Percentiles rank a stretch among this genome's conserved stretches.
phyloP scores from a whole-genome alignment of 2,113 vertebrate species.

The Chloropsis hardwickii region DNA sequence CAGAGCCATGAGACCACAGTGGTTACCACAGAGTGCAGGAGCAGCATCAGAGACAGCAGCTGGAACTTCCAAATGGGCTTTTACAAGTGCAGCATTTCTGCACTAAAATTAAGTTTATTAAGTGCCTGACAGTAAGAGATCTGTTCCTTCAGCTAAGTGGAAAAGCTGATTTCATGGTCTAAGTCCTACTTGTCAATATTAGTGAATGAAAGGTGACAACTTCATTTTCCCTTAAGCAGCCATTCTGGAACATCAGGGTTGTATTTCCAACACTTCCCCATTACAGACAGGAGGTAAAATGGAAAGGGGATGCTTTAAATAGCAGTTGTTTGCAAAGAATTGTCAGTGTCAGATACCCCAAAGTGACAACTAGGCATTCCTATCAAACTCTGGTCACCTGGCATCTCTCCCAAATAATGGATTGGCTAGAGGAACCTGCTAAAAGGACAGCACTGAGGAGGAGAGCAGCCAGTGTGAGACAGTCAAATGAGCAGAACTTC shows the following conservation, averaged over 20 bases:
- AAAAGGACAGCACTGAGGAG: neutral
- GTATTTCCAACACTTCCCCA: neutral
- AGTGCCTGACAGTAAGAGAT: neutral
- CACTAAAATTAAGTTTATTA: neutral
- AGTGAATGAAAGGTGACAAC: neutral
- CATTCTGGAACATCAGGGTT: neutral
- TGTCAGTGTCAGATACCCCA: neutral
- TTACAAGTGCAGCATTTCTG: neutral
- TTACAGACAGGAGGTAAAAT: conserved; percentile 4
- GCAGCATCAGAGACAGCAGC: neutral
- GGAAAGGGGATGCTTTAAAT: conserved; percentile 12
- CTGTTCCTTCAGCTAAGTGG: neutral
- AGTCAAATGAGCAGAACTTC: neutral
- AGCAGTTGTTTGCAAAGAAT: conserved; percentile 17
- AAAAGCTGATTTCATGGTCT: neutral
- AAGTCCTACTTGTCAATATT: neutral
- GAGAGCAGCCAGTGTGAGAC: neutral
- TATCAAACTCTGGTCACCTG: conserved; percentile 12
- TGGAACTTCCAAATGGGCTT: neutral
- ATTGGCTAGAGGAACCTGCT: neutral
- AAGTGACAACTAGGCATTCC: conserved; percentile 21
- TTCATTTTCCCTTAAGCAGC: neutral
- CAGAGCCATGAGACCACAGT: neutral
- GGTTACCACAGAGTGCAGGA: neutral
- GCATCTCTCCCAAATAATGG: neutral